Evolutionary conservation across 2,888 invertebrate genomes (phyloP).

Genomic region (Trachelus iudaicus): DNA sequence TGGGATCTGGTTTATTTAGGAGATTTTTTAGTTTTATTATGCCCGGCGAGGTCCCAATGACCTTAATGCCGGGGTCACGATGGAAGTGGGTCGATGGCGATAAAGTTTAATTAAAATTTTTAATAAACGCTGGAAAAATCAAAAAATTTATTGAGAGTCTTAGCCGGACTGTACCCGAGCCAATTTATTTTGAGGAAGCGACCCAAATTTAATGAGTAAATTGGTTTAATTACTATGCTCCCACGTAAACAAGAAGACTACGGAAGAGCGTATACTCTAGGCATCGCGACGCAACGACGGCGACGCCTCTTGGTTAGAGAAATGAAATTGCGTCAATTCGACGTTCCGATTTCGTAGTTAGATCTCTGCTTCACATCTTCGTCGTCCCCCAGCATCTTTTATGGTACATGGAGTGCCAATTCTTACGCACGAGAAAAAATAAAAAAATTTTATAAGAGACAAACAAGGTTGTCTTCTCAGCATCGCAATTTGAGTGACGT

Average conservation of each 20-base stretch:
- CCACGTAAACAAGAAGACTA: not conserved
- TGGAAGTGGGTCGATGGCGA: not conserved
- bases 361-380: not conserved
- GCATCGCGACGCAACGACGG: not conserved
- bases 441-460: not conserved
- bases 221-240: constrained; percentile 39
- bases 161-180: not conserved
- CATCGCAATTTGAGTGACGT: not conserved
- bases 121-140: not conserved
- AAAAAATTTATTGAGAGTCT: not conserved
- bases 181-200: constrained; percentile 7
- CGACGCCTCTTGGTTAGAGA: not conserved
- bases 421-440: not conserved
- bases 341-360: not conserved
- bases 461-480: not conserved
- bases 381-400: not conserved
- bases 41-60: not conserved
- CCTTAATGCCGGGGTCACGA: not conserved
- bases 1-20: not conserved
- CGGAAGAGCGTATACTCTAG: not conserved
- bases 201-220: constrained; percentile 28
- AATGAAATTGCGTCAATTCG: not conserved
- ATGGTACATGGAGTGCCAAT: not conserved
- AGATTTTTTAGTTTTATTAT: not conserved
- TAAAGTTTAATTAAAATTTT: not conserved